phyloP scores from a whole-genome alignment of 2,113 vertebrate species.

The Saccopteryx bilineata region DNA sequence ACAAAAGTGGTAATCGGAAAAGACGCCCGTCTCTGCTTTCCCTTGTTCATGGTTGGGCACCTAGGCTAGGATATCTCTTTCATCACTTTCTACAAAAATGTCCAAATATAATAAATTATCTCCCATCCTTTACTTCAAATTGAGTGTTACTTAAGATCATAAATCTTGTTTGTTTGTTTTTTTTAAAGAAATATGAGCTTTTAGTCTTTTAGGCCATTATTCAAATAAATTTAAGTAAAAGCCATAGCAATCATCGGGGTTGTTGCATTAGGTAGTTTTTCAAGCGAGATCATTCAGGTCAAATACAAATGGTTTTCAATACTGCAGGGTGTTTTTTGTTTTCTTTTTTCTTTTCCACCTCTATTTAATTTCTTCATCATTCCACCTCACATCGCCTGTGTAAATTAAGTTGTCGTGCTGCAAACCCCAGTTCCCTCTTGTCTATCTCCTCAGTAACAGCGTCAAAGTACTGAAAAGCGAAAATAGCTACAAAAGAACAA shows the following conservation, averaged over 20 bases:
- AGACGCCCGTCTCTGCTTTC: not conserved
- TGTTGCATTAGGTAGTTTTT: slow-evolving; percentile 63
- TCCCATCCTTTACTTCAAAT: slow-evolving; percentile 17
- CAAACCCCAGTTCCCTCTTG: slow-evolving; percentile 76
- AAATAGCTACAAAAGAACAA: slow-evolving; percentile 84
- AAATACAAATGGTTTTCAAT: slow-evolving; percentile 72
- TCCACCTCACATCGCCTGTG: slow-evolving; percentile 74
- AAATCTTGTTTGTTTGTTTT: slow-evolving; percentile 64
- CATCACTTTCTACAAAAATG: slow-evolving; percentile 40
- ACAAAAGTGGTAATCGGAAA: not conserved
- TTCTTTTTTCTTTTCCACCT: not conserved
- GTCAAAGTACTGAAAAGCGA: slow-evolving; percentile 82
- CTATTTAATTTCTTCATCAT: slow-evolving; percentile 80
- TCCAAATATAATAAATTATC: slow-evolving; percentile 60
- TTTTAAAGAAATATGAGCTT: slow-evolving; percentile 70
- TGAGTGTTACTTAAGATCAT: slow-evolving; percentile 43
- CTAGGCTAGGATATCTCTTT: not conserved
- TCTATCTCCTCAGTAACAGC: slow-evolving; percentile 79
- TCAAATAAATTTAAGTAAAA: slow-evolving; percentile 63
- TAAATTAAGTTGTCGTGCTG: slow-evolving; percentile 77
- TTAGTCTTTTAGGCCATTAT: slow-evolving; percentile 63
- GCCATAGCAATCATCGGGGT: slow-evolving; percentile 55
- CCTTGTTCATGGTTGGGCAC: not conserved
- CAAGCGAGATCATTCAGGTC: slow-evolving; percentile 61
- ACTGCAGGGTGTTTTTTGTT: not conserved